Evolutionary conservation across 2,113 vertebrate species (phyloP).

Genomic region (Coptodon rendalli): DNA sequence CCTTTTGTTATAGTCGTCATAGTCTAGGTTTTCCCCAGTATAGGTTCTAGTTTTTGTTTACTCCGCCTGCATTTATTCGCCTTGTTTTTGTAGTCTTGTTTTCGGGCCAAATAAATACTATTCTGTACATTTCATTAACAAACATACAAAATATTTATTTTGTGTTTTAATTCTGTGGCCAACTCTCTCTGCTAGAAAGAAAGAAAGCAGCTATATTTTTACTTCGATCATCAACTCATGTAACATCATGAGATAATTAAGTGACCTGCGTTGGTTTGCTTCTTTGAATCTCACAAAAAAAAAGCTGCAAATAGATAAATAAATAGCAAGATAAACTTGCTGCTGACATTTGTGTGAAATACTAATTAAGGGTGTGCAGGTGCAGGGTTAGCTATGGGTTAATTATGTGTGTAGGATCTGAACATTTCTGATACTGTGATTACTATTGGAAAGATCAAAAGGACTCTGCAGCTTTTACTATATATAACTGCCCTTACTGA

Average conservation of each 20-base stretch:
- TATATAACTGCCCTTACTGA: neutral
- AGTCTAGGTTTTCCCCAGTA: neutral
- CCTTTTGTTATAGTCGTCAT: neutral
- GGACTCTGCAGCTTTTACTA: neutral
- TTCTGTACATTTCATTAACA: neutral
- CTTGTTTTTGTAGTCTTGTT: neutral
- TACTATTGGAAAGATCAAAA: neutral
- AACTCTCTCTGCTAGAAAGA: neutral
- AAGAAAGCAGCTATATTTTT: neutral
- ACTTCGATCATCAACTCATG: neutral
- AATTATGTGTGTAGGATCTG: neutral
- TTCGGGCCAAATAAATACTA: neutral
- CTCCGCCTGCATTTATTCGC: neutral
- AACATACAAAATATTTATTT: neutral
- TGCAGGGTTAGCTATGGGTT: neutral
- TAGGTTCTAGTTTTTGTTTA: neutral
- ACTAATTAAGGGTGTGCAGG: neutral
- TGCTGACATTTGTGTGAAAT: neutral
- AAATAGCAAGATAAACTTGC: neutral
- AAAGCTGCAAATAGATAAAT: neutral
- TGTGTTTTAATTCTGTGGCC: neutral
- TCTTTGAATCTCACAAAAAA: neutral
- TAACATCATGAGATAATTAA: neutral
- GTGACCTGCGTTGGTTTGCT: neutral
- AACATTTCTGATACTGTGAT: neutral